Evolutionary conservation across 2,797 vertebrate genomes (phyloP), one percentile per base, ranked within the genome.

Genomic region (Erpetoichthys calabaricus): DNA sequence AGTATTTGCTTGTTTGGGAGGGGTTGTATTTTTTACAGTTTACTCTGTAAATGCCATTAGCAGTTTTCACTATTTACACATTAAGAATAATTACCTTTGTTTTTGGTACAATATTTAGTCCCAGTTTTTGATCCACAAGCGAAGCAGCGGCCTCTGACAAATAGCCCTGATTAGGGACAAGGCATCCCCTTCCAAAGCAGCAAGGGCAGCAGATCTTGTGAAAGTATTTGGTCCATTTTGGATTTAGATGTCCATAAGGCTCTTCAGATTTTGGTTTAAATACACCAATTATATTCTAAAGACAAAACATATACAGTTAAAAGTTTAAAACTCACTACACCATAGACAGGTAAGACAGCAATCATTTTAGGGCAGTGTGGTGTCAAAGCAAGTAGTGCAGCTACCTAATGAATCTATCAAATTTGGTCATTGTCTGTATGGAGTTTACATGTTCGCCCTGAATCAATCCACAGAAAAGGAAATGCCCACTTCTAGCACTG

Each of bases 211-310:
- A 99, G 52, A 96, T 74, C 83, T 99, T 99, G 71, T 99, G 95
- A 73, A 98, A 88, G 61, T 94, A 99, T 84, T 98, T 99, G 86
- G 95, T 97, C 96, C 96, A 99, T 74, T 99, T 99, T 55, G 96
- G 96, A 75, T 99, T 99, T 61, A 98, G 83, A 56, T 99, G 91
- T 74, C 96, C 92, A 1, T 99, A 99, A 67, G 96, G 96, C 75
- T 99, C 96, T 75, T 99, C 96, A 47, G 94, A 93, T 83, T 98
- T 99, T 85, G 96, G 96, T 81, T 99, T 99, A 75, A 98, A 99
- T 60, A 99, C 96, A 42, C 91, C 94, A 68, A 93, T 86, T 65
- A 76, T 86, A 83, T 91, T 94, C 96, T 99, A 68, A 25, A 25
- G 25, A 25, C 1, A 25, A 25, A 25, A 25, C 25, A 25, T 25